Conservation (phyloP, 2,113 vertebrate genomes). For the Bostrychus sinensis region DNA sequence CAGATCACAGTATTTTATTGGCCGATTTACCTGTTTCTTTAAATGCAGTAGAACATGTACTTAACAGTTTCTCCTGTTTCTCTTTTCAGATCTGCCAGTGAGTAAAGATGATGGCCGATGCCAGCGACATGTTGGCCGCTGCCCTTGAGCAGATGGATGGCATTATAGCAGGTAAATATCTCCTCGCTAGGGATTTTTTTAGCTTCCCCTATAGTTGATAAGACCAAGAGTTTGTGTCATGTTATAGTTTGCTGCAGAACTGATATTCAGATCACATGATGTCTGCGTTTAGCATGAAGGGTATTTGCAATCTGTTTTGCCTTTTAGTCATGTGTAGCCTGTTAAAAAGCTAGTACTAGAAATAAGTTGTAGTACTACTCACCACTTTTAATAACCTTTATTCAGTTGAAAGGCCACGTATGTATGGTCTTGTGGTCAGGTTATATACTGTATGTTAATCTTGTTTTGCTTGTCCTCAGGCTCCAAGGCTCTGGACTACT, state of each 20-base stretch:
- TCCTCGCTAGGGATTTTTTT: not conserved
- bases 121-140: slow-evolving; percentile 97
- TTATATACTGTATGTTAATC: too few species aligned
- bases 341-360: not conserved
- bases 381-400: too few species aligned
- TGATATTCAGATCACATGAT: slow-evolving; percentile 59
- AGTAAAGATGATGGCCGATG: slow-evolving; percentile 95
- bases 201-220: not conserved
- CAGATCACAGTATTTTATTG: too few species aligned
- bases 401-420: too few species aligned
- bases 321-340: slow-evolving; percentile 3
- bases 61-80: not conserved
- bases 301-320: slow-evolving; percentile 28
- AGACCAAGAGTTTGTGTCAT: slow-evolving; percentile 18
- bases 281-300: slow-evolving; percentile 14
- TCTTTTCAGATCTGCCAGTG: slow-evolving; percentile 49
- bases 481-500: slow-evolving; percentile 95
- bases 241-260: slow-evolving; percentile 48
- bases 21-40: too few species aligned
- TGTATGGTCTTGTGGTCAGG: too few species aligned
- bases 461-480: slow-evolving; percentile 73
- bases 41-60: too few species aligned
- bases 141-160: slow-evolving; percentile 99
- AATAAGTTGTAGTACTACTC: too few species aligned
- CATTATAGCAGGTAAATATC: slow-evolving; percentile 92